Conservation (phyloP, 2,888 invertebrate species). For the Lasioglossum malachurum region DNA sequence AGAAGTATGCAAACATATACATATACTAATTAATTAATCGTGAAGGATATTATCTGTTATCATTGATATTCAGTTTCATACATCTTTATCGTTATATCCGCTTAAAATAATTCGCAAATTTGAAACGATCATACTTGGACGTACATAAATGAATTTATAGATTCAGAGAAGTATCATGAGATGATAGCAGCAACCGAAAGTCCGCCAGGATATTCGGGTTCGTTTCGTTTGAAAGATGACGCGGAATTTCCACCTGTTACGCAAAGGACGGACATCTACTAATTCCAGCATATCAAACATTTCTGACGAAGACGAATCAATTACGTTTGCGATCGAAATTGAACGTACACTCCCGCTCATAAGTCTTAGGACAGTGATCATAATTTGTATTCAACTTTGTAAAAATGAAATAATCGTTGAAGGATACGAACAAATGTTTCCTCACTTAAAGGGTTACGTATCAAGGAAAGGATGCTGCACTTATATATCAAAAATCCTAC, state of each 20-base stretch:
- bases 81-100: conserved; percentile 75
- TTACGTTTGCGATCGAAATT: conserved; percentile 53
- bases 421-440: too few relatives aligned
- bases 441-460: too few relatives aligned
- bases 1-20: background rate
- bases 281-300: conserved; percentile 72
- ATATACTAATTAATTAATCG: conserved; percentile 33
- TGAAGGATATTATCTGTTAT: conserved; percentile 56
- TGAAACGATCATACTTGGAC: conserved; percentile 36
- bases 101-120: conserved; percentile 41
- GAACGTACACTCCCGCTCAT: background rate
- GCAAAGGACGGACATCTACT: conserved; percentile 86
- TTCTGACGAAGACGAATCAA: conserved; percentile 35
- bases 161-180: conserved; percentile 91
- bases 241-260: conserved; percentile 94
- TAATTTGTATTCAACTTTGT: too few relatives aligned
- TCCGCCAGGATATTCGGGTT: conserved; percentile 87
- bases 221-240: conserved; percentile 92
- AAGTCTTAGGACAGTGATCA: too few relatives aligned
- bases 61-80: conserved; percentile 63
- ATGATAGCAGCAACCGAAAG: conserved; percentile 90
- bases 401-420: too few relatives aligned
- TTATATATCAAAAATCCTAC: too few relatives aligned
- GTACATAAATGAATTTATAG: conserved; percentile 83
- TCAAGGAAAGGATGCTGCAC: too few relatives aligned